Evolutionary conservation across 2,888 invertebrate genomes (phyloP).

Genomic region (Cremastinae sp.): DNA sequence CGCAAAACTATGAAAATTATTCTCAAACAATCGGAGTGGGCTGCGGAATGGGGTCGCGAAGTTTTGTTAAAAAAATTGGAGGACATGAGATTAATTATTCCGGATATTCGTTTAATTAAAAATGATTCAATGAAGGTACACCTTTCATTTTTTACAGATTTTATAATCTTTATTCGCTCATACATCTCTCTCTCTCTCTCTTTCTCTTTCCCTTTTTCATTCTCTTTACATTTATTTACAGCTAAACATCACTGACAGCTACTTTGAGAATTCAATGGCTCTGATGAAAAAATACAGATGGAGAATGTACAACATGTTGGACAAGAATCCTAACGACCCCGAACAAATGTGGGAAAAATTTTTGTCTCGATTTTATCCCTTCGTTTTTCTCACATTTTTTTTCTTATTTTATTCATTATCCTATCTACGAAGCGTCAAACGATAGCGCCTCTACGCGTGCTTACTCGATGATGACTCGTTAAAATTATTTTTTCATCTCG

Average conservation of each 20-base stretch:
- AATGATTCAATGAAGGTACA: conserved; percentile 27
- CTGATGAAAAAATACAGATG: conserved; percentile 67
- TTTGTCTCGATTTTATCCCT: too few species aligned
- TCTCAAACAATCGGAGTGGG: conserved; percentile 61
- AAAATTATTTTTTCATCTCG: background rate
- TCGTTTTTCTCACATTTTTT: conserved; percentile 34
- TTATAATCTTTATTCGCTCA: conserved; percentile 21
- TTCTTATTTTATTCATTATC: conserved; percentile 26
- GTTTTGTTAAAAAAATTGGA: conserved; percentile 64
- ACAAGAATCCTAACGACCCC: conserved; percentile 58
- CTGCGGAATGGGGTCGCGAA: conserved; percentile 44
- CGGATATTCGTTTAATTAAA: conserved; percentile 60
- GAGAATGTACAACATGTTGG: conserved; percentile 64
- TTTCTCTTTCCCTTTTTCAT: conserved; percentile 7
- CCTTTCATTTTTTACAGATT: conserved; percentile 4
- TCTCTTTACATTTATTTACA: conserved; percentile 53
- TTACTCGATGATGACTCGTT: conserved; percentile 15
- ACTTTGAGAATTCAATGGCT: conserved; percentile 66
- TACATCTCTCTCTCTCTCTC: conserved; percentile 20
- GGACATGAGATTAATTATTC: conserved; percentile 63
- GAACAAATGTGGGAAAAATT: conserved; percentile 64
- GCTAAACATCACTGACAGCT: conserved; percentile 65
- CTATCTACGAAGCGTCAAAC: conserved; percentile 41
- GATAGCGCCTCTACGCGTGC: conserved; percentile 10
- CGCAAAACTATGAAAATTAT: conserved; percentile 64